A percentile compares a stretch with the other conserved stretches of the same genome.
These are phyloP conservation scores for Zapus hudsonius DNA, from an alignment of 2,113 vertebrate species.

Conservation along the genomic window DNA sequence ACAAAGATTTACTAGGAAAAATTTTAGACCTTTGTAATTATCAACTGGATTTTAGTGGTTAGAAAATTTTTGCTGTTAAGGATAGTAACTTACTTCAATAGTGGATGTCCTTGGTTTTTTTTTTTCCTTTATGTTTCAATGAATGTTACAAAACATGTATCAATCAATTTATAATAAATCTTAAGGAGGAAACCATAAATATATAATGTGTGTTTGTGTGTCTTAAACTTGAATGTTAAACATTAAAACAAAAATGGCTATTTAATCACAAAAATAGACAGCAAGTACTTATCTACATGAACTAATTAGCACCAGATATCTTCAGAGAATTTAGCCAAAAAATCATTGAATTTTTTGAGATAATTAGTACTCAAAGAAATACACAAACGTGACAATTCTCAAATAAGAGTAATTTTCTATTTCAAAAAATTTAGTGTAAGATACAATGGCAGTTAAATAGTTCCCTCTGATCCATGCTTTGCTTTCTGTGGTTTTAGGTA, in stretches of 20 bases:
- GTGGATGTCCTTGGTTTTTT: not conserved
- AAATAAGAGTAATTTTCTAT: not conserved
- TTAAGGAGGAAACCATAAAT: not conserved
- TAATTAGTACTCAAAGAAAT: slow-evolving; percentile 7
- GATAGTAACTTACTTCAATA: not conserved
- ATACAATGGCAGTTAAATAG: not conserved
- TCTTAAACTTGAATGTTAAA: not conserved
- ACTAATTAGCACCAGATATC: not conserved
- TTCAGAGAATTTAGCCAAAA: slow-evolving; percentile 15
- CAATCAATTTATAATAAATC: slow-evolving; percentile 9
- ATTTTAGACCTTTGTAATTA: slow-evolving; percentile 46
- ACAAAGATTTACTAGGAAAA: slow-evolving; percentile 47
- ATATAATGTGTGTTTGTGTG: not conserved
- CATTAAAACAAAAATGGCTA: slow-evolving; percentile 15
- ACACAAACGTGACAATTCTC: not conserved
- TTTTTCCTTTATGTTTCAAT: too few relatives aligned
- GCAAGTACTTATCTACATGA: not conserved
- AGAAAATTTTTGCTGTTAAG: slow-evolving; percentile 33
- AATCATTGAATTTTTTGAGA: not conserved
- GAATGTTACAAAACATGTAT: not conserved
- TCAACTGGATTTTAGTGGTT: not conserved
- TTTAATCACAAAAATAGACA: slow-evolving; percentile 11
- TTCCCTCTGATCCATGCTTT: not conserved
- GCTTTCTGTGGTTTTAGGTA: not conserved
- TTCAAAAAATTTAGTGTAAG: not conserved